These are phyloP conservation scores for Platichthys flesus DNA, from an alignment of 2,113 vertebrate species.

Conservation along the genomic window DNA sequence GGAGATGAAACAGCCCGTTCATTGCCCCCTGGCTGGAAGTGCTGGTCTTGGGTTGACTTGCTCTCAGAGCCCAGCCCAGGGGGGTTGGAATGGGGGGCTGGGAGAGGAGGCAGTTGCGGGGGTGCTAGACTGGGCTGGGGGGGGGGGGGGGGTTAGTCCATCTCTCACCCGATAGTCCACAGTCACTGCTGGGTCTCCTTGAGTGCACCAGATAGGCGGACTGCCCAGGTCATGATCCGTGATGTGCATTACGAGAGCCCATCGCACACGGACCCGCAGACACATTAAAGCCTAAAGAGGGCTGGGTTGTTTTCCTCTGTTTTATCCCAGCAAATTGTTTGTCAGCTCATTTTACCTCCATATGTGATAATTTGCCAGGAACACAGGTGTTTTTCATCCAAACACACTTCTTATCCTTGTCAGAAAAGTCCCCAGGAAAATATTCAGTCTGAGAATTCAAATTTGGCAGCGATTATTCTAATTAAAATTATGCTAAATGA, in stretches of 20 bases:
- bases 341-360: constrained; percentile 49
- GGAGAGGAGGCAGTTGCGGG: constrained; percentile 5
- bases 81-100: constrained; percentile 32
- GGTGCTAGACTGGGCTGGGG: constrained; percentile 53
- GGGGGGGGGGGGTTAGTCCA: constrained; percentile 48
- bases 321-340: constrained; percentile 33
- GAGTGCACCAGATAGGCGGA: constrained; percentile 52
- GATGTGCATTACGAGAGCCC: constrained; percentile 3
- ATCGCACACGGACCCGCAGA: neutral
- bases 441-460: constrained; percentile 70
- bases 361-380: constrained; percentile 45
- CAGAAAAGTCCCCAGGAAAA: constrained; percentile 56
- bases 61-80: constrained; percentile 50
- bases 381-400: constrained; percentile 74
- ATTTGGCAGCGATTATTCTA: constrained; percentile 76
- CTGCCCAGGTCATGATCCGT: constrained; percentile 61
- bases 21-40: constrained; percentile 52
- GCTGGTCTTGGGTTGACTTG: constrained; percentile 57
- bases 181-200: constrained; percentile 71
- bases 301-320: neutral
- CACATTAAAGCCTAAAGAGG: constrained; percentile 36
- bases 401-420: constrained; percentile 57
- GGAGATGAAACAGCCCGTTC: constrained; percentile 59
- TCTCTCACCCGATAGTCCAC: constrained; percentile 52
- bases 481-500: constrained; percentile 78